Conservation (phyloP, 30 jellyfish, hydroid and myxozoan species). For the Turritopsis rubra region DNA sequence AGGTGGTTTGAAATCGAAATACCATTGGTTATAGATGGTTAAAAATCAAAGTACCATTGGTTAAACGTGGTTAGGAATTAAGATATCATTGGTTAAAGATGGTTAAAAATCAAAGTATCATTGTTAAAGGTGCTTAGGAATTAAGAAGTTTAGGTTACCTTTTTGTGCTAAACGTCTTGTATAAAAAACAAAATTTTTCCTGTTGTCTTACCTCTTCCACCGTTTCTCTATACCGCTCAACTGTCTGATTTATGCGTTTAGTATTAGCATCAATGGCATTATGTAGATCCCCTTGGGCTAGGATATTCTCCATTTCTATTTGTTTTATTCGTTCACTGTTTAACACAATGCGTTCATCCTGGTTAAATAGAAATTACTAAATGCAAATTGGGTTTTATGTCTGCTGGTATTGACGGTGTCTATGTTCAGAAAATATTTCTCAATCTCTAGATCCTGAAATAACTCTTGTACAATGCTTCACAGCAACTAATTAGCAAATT, state of each 20-base stretch:
- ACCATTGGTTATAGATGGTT: background rate
- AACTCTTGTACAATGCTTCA: no score
- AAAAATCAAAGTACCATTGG: background rate
- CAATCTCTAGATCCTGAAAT: no score
- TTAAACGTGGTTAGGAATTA: background rate
- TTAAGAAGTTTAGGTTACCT: no score
- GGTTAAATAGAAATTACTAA: background rate
- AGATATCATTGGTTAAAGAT: background rate
- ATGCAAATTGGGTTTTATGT: background rate
- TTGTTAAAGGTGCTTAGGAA: background rate
- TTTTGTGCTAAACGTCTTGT: no score
- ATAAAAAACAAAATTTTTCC: background rate
- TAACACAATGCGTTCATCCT: conserved; percentile 39
- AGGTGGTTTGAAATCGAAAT: background rate
- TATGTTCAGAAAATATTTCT: no score
- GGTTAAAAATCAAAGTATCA: background rate
- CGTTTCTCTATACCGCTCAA: background rate
- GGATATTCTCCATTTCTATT: conserved; percentile 38
- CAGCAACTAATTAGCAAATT: no score
- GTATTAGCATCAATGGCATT: conserved; percentile 21
- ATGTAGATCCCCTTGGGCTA: conserved; percentile 36
- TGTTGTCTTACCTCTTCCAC: conserved; percentile 11
- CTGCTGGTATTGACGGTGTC: no score
- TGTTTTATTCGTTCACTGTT: conserved; percentile 40
- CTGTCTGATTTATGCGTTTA: background rate